phyloP scores from a whole-genome alignment of 2,888 invertebrate species.

The Balanococcus diminutus region DNA sequence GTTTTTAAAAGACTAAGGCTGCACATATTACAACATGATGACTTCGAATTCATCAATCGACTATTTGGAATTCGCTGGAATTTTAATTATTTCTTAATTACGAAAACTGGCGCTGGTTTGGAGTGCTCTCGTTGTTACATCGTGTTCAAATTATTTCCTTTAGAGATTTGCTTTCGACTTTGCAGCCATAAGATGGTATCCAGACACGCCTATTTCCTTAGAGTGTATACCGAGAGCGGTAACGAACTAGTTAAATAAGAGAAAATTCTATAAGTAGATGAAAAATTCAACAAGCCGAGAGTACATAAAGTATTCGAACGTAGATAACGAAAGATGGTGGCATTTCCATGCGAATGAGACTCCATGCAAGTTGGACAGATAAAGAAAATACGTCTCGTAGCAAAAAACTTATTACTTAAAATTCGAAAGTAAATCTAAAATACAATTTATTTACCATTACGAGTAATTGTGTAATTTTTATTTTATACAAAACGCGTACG shows the following conservation, averaged over 20 bases:
- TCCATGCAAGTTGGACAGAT: no score
- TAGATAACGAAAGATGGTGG: neutral
- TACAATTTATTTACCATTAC: constrained; percentile 41
- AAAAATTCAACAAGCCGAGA: neutral
- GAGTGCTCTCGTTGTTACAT: neutral
- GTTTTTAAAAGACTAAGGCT: neutral
- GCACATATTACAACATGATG: neutral
- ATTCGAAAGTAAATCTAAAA: constrained; percentile 39
- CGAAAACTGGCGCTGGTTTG: constrained; percentile 17
- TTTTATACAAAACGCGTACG: constrained; percentile 3
- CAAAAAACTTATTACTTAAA: constrained; percentile 25
- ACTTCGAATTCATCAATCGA: neutral
- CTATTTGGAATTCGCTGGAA: neutral
- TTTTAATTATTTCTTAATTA: constrained; percentile 33
- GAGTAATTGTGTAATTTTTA: constrained; percentile 40
- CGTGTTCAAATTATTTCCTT: constrained; percentile 16
- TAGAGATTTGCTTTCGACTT: neutral
- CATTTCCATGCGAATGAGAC: constrained; percentile 22
- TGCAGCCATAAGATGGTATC: neutral
- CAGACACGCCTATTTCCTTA: constrained; percentile 29
- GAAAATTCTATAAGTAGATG: neutral
- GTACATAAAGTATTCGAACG: neutral
- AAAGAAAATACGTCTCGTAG: neutral
- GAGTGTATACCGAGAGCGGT: neutral
- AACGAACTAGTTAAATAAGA: constrained; percentile 30